phyloP scores from a whole-genome alignment of 2,888 invertebrate species.

The Galerucella calmariensis region DNA sequence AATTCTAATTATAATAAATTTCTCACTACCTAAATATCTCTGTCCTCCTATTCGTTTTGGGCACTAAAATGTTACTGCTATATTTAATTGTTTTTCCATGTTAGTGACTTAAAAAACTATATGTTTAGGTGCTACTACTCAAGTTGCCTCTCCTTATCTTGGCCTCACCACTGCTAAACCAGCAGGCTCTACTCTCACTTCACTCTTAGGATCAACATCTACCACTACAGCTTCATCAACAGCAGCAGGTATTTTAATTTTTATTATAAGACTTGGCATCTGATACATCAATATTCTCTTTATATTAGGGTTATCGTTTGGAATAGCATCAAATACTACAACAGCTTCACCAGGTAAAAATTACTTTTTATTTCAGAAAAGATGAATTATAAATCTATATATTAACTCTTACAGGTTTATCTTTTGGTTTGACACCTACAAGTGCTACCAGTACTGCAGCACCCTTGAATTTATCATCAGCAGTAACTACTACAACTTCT shows the following conservation, averaged over 20 bases:
- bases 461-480: slow-evolving; percentile 15
- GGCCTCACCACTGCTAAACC: slow-evolving; percentile 21
- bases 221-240: slow-evolving; percentile 43
- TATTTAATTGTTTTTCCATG: not conserved
- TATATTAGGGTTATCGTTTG: slow-evolving; percentile 16
- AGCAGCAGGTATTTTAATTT: slow-evolving; percentile 19
- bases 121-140: not conserved
- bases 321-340: slow-evolving; percentile 9
- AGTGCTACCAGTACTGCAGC: slow-evolving; percentile 14
- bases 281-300: not conserved
- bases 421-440: slow-evolving; percentile 34
- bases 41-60: too few species aligned
- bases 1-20: too few species aligned
- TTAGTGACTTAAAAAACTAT: not conserved
- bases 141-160: slow-evolving; percentile 19
- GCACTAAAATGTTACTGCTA: too few species aligned
- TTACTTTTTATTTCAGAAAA: not conserved
- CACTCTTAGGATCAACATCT: slow-evolving; percentile 35
- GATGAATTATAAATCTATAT: not conserved
- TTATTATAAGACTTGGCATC: not conserved
- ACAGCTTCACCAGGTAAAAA: slow-evolving; percentile 10
- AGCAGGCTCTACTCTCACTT: slow-evolving; percentile 33
- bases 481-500: slow-evolving; percentile 20
- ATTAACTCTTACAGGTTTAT: slow-evolving; percentile 22
- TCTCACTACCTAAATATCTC: too few species aligned